Evolutionary conservation across 2,113 vertebrate genomes (phyloP).

Genomic region (Trogon melanurus): DNA sequence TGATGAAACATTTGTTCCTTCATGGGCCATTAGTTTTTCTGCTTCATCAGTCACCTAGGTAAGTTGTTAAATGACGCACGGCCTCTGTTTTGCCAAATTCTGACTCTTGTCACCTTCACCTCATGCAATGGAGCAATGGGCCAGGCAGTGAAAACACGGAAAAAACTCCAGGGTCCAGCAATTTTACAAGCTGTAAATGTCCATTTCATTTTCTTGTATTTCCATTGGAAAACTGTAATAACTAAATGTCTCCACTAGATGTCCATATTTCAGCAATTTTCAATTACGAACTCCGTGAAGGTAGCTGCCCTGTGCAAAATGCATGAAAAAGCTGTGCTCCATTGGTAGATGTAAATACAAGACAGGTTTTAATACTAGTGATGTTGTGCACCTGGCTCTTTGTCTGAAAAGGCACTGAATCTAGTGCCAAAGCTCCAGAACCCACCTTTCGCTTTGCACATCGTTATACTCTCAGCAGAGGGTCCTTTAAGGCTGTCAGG

Average conservation of each 20-base stretch:
- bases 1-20: conserved; percentile 20
- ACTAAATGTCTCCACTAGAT: conserved; percentile 66
- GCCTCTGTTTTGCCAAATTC: background rate
- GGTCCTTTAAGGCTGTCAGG: background rate
- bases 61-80: background rate
- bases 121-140: background rate
- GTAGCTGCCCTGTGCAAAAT: background rate
- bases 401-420: background rate
- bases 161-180: background rate
- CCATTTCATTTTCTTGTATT: background rate
- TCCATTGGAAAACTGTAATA: background rate
- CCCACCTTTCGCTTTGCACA: background rate
- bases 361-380: background rate
- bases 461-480: background rate
- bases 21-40: conserved; percentile 10
- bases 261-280: conserved; percentile 73
- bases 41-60: background rate
- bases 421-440: background rate
- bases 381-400: background rate
- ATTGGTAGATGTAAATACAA: background rate
- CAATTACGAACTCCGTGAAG: background rate
- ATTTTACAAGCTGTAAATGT: background rate
- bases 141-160: background rate
- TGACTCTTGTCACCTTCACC: background rate
- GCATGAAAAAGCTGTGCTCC: background rate